Percentiles rank a stretch among this genome's conserved stretches.
phyloP scores from a whole-genome alignment of 2,888 invertebrate species.

The Spodoptera exigua region DNA sequence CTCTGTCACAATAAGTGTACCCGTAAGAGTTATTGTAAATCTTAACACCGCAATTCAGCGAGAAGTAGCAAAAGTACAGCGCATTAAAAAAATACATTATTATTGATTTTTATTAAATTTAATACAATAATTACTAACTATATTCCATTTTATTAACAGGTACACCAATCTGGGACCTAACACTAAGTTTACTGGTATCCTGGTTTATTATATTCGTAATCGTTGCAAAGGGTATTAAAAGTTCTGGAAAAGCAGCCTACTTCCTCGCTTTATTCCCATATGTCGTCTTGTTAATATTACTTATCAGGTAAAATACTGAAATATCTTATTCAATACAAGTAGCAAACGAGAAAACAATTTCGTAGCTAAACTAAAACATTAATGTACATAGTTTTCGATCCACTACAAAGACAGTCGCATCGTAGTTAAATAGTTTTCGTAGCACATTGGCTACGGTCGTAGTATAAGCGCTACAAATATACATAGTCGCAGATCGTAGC shows the following conservation, averaged over 20 bases:
- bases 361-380: too few species aligned
- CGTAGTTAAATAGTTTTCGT: background rate
- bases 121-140: too few species aligned
- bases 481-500: conserved; percentile 1
- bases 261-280: conserved; percentile 96
- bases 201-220: conserved; percentile 93
- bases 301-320: conserved; percentile 85
- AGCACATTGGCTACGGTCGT: background rate
- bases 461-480: background rate
- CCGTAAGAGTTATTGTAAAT: too few species aligned
- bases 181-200: conserved; percentile 90
- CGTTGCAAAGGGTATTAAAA: conserved; percentile 92
- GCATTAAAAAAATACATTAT: too few species aligned
- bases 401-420: background rate
- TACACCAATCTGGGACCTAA: conserved; percentile 91
- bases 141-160: conserved; percentile 69
- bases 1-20: too few species aligned
- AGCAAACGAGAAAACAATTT: too few species aligned
- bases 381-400: too few species aligned
- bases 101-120: too few species aligned
- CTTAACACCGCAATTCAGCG: too few species aligned
- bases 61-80: too few species aligned
- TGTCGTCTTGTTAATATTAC: conserved; percentile 92
- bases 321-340: too few species aligned
- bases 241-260: conserved; percentile 95